Base-by-base conservation (phyloP, 2,113 vertebrate genomes). In the Aspidoscelis tigris region DNA sequence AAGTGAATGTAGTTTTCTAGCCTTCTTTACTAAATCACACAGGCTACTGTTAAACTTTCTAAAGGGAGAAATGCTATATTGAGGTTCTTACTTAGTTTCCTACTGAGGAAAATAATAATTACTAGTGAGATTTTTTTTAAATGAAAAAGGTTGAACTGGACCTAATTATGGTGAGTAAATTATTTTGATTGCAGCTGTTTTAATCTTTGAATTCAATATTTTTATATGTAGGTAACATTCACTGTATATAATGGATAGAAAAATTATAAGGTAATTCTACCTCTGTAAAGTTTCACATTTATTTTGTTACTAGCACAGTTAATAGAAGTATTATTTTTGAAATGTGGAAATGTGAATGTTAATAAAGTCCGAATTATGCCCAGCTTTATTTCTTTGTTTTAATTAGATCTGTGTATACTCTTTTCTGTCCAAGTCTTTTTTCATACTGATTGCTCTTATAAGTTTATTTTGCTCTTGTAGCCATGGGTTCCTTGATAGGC, bases 291-390 rank as follows among this genome's bases (percentile, higher is more conserved):
- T 92, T 95, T 88, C 92, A 88, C 78, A 88, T 94, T 90, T 95
- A 94, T 92, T 95, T 96, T 94, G 91, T 92, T 96, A 96, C 94
- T 95, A 95, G 90, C 90, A 94, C 93, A 94, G 82, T 83, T 83
- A 90, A 88, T 89, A 92, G 88, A 78, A 92, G 91, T 91, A 94
- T 89, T 93, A 96, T 95, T 76, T 83, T 85, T 95, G 47, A 92
- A 93, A 91, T 95, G 90, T 94, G 92, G 90, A 92, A 58, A 89
- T 78, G 90, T 79, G 87, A 80, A 84, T 92, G 87, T 89, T 95
- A 93, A 95, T 94, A 93, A 93, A 90, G 90, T 85, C 21, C 50
- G 65, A 79, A 80, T 80, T 80, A 53, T 70, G 14, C 10, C 71
- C 21, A 84, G 18, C 21, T 80, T 84, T 22, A 66, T 80, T 75